These are phyloP conservation scores for Microhierax caerulescens DNA, from an alignment of 2,797 vertebrate genomes.

Conservation along the genomic window DNA sequence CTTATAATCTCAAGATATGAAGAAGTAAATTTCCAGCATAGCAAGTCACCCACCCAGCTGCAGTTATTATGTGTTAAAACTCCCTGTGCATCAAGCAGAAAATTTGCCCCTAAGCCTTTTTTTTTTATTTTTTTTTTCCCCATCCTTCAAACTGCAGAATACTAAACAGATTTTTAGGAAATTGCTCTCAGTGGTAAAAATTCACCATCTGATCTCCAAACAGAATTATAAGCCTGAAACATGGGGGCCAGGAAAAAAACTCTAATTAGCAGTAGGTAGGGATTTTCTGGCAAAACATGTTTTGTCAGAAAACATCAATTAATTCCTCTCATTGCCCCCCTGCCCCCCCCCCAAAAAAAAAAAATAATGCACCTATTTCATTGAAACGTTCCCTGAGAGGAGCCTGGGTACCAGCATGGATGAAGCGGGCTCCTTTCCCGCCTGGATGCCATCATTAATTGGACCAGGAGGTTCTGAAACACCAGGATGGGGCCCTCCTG, in stretches of 20 bases:
- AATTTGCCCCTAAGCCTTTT: conserved; percentile 3
- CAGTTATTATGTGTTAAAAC: background rate
- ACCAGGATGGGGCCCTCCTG: background rate
- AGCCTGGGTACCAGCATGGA: background rate
- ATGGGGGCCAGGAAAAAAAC: background rate
- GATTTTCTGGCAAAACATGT: background rate
- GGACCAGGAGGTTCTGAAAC: background rate
- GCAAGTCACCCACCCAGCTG: background rate
- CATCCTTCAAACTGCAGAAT: conserved; percentile 4
- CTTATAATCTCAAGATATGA: background rate
- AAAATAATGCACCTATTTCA: background rate
- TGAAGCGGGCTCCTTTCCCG: background rate
- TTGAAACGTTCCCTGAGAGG: background rate
- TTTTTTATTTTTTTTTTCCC: background rate
- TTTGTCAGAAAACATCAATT: background rate
- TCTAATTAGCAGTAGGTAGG: background rate
- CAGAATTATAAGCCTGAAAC: background rate
- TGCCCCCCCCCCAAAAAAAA: background rate
- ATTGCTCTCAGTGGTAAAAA: conserved; percentile 8
- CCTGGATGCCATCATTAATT: background rate
- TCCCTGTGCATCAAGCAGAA: background rate
- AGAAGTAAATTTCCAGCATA: background rate
- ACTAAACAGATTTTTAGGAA: conserved; percentile 16
- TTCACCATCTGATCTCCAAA: conserved; percentile 10
- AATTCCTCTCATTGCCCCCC: background rate